Evolutionary conservation across 1,140 invertebrate genomes (phyloP), one percentile per base, ranked within the genome.

Genomic region (Archivesica marissinica): DNA sequence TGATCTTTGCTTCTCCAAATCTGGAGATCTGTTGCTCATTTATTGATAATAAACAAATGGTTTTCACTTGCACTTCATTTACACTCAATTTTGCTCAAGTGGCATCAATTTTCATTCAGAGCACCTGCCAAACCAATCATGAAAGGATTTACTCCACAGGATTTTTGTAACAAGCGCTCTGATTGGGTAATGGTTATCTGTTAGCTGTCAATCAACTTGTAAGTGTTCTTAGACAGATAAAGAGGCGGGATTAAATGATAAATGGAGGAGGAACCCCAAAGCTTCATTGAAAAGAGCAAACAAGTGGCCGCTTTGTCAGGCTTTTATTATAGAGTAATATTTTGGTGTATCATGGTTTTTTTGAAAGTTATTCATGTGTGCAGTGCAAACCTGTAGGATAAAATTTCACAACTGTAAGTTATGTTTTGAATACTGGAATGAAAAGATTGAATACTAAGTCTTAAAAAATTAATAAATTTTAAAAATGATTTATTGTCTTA

Each of bases 361-460:
- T 81, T 81, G 61, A 81, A 72, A 81, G 23, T 56, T 72, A 81
- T 39, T 72, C 64, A 81, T 39, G 61, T 81, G 79, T 81, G 47
- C 3, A 59, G 59, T 20, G 44, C 33, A 52, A 59, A 47, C 39
- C 47, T 56, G 13, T 39, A 23, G 79, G 79, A 81, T 81, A 81
- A 41, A 56, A 47, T 81, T 81, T 70, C 79, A 72, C 13, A 35
- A 44, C 59, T 72, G 68, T 81, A 72, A 81, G 79, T 81, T 50
- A 39, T 68, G 47, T 23, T 64, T 64, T 35, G 13, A 59, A 59
- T 30, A 59, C 54, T 30, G 11, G 28, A 59, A 59, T 17, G 54
- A 28, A 59, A 30, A 54, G n/a, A n/a, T n/a, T n/a, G n/a, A n/a
- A n/a, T n/a, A n/a, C n/a, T n/a, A n/a, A n/a, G n/a, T n/a, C n/a